Evolutionary conservation across 53 echinoderm and acorn worm genomes (phyloP), one percentile per base, ranked within the genome.

Genomic region (Holothuria scabra): DNA sequence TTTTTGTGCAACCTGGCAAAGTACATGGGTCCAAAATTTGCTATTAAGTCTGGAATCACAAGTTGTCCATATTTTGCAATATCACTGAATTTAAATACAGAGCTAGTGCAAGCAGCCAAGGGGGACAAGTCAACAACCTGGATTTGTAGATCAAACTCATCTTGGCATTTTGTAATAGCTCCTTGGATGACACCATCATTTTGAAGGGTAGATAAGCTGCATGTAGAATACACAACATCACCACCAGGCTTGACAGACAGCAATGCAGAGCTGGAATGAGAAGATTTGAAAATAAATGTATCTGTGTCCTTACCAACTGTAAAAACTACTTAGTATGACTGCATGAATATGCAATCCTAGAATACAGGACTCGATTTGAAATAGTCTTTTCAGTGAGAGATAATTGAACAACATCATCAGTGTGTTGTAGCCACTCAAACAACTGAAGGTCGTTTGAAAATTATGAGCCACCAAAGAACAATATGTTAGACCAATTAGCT

Each of bases 21-120:
- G 84, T 92, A 97, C 94, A 92, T 97, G 14, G 97, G 97, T 21
- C 97, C 97, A 90, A 88, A 94, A 69, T 97, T 97, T 55, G 57
- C 87, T 8, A 68, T 65, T 13, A 97, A 44, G 35, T 65, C 82
- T 30, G 97, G 97, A 78, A 97, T 69, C 3, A 97, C 90, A 22
- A 97, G 85, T 71, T 97, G 94, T 31, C 97, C 97, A 64, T 92
- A 94, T 44, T 74, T 82, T 23, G 80, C 21, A 16, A 66, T 65
- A 24, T 84, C 62, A 52, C 84, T 87, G 67, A 94, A 94, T 46
- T 89, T 88, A 80, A 97, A 97, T 8, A 92, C 80, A 22, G 76
- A 65, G 30, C 84, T 74, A 9, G 86, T 80, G 35, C 85, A 86
- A 44, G 61, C 65, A 56, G 89, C 84, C 79, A 97, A 30, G 83